Conservation (phyloP, 1,140 invertebrate genomes). For the Drosophila sturtevanti region DNA sequence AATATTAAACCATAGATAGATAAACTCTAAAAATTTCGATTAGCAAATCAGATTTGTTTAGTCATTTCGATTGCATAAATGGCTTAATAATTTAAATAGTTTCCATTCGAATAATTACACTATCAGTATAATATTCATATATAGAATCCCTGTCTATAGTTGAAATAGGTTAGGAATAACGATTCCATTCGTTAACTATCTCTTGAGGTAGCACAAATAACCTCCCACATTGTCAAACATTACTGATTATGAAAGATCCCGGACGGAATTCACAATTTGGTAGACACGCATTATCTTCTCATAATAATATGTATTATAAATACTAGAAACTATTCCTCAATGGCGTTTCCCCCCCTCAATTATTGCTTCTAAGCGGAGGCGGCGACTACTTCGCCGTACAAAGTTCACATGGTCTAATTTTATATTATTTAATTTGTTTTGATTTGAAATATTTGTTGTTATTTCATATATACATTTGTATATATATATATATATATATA, state of each 20-base stretch:
- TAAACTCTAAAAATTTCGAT: too few relatives aligned
- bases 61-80: too few relatives aligned
- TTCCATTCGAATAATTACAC: too few relatives aligned
- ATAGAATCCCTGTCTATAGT: too few relatives aligned
- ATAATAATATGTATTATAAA: conserved; percentile 7
- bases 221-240: conserved; percentile 34
- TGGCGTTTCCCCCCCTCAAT: conserved; percentile 29
- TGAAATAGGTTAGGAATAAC: conserved; percentile 7
- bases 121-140: too few relatives aligned
- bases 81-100: too few relatives aligned
- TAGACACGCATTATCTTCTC: conserved; percentile 18
- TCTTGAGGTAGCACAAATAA: conserved; percentile 18
- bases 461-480: conserved; percentile 8
- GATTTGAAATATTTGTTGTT: conserved; percentile 28
- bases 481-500: too few relatives aligned
- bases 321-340: conserved; percentile 51
- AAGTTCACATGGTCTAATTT: conserved; percentile 57
- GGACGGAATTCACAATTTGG: conserved; percentile 29
- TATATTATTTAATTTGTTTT: conserved; percentile 63
- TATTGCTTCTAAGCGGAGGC: conserved; percentile 15
- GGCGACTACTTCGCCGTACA: conserved; percentile 27
- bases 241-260: conserved; percentile 17
- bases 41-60: too few relatives aligned
- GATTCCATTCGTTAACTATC: not conserved
- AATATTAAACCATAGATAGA: too few relatives aligned